Evolutionary conservation across 2,797 vertebrate genomes (phyloP), one percentile per base, ranked within the genome.

Genomic region (Lithobates pipiens): DNA sequence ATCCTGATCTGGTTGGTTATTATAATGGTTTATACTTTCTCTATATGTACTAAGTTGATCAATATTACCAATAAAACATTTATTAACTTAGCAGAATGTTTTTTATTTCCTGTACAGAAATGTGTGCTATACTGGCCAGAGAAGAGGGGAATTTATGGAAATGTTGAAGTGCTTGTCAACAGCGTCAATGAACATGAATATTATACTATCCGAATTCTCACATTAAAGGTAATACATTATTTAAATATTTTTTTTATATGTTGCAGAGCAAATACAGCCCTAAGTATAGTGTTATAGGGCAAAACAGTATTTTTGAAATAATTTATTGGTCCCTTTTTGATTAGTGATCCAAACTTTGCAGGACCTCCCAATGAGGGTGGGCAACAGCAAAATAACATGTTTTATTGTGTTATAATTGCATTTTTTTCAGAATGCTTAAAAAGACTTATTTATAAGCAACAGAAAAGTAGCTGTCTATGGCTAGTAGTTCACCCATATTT

Each of bases 71-170:
- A 8, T 39, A 10, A 39, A 39, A 10, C 0, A 3, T 3, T 54
- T 54, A 18, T 18, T 54, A 16, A 54, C 50, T 54, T 74, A 23
- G 10, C 54, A 34, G 11, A 67, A 3, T 71, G 6, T 84, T 83
- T 78, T 72, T 74, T 88, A 36, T 36, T 82, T 29, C 36, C 88
- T 16, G 84, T 88, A 72, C 89, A 99, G 98, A 99, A 99, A 93
- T 99, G 98, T 63, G 98, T 99, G 5, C 94, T 99, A 15, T 99
- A 99, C 88, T 99, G 97, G 98, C 98, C 98, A 2, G 98, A 99
- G 90, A 99, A 96, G 89, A 95, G 98, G 84, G 98, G 98, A 0
- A 97, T 99, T 90, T 99, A 98, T 6, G 97, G 98, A 76, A 96
- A 94, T 89, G 96, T 99, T 4, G 97, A 99, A 88, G 98, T 99